phyloP scores from a whole-genome alignment of 2,113 vertebrate species.

The Antechinus stuartii region DNA sequence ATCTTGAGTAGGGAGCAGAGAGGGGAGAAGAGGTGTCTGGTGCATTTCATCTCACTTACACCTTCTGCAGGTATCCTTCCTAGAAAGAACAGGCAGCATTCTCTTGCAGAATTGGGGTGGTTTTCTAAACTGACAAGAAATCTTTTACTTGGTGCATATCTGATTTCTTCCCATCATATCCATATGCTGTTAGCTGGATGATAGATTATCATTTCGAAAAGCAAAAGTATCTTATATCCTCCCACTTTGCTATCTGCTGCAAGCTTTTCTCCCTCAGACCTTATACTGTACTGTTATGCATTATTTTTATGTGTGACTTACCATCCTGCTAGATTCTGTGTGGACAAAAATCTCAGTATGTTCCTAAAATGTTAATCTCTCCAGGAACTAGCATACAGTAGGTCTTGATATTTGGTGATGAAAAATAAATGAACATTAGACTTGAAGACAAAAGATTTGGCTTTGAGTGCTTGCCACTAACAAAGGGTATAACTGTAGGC shows the following conservation, averaged over 20 bases:
- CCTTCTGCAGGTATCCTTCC: not conserved
- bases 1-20: not conserved
- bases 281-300: not conserved
- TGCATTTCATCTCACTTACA: not conserved
- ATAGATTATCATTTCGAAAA: not conserved
- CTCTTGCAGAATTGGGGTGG: not conserved
- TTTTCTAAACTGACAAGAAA: not conserved
- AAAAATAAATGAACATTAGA: not conserved
- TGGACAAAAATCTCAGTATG: not conserved
- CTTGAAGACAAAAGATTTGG: not conserved
- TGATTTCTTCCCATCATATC: not conserved
- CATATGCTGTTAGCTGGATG: not conserved
- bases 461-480: not conserved
- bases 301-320: not conserved
- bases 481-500: too few species aligned
- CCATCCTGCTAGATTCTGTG: not conserved
- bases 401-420: not conserved
- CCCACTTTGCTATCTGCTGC: not conserved
- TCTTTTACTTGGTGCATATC: not conserved
- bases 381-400: not conserved
- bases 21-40: not conserved
- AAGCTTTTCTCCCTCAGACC: not conserved
- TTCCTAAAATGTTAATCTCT: not conserved
- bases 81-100: not conserved
- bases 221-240: not conserved